Evolutionary conservation across 2,797 vertebrate genomes (phyloP), one percentile per base, ranked within the genome.

Genomic region (Esox masquinongy): DNA sequence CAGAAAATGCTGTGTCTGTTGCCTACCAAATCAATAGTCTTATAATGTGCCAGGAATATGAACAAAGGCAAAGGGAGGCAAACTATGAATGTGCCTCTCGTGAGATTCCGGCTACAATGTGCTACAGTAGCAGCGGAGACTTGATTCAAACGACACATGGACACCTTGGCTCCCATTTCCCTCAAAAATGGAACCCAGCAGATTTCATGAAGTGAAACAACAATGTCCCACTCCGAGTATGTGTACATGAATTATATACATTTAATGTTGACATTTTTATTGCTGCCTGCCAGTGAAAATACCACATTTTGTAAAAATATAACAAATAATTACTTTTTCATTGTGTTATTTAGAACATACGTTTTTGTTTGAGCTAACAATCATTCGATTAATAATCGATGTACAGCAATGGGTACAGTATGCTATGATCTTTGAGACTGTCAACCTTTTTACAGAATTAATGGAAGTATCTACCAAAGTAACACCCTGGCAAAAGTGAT

Each of bases 11-110:
- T 24, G 24, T 61, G n/a, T 61, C n/a, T 73, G 31, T 74, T 69
- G 43, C 19, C 69, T 34, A 72, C 34, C 74, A 68, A 73, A 84
- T 81, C 61, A 63, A 84, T 81, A 63, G 51, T 15, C 43, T 22
- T 61, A 31, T 77, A 64, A 59, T 77, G 77, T 53, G 56, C 51
- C 61, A 69, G 31, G 73, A 79, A 73, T 67, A 71, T 24, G 73
- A 79, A 73, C 68, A 71, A 73, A 73, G 66, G 69, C 74, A 71
- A 68, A 75, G 56, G 71, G 73, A 49, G 36, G 61, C 43, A 74
- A 64, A 73, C 61, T 26, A 73, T 73, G 72, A 73, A 61, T 39
- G 53, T 61, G 56, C 24, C 56, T 61, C 22, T 24, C 22, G 12
- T 26, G 22, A 24, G 56, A 61, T 12, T 24, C 22, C 12, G 56